Percentiles rank a stretch among this genome's conserved stretches.
phyloP scores from a whole-genome alignment of 2,888 invertebrate genomes.

The Isotomurus palustris region DNA sequence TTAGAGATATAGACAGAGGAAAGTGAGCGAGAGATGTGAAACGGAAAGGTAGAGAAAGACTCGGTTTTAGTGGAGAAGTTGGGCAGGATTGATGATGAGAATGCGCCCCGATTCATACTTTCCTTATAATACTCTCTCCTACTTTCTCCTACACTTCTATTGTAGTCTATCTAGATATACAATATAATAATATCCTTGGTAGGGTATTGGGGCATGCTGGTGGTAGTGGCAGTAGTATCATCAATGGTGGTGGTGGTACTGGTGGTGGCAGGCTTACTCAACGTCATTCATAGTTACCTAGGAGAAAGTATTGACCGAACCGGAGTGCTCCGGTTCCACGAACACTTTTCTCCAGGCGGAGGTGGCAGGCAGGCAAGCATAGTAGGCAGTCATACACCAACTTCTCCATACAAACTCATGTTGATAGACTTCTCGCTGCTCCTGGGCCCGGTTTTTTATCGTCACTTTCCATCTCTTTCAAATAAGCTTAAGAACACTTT shows the following conservation, averaged over 20 bases:
- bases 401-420: too few species aligned
- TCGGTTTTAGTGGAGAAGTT: neutral
- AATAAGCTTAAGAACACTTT: too few species aligned
- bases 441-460: too few species aligned
- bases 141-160: neutral
- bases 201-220: too few species aligned
- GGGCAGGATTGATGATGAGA: conserved; percentile 1
- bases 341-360: too few species aligned
- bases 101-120: neutral
- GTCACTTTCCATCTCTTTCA: too few species aligned
- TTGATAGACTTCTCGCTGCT: too few species aligned
- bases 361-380: too few species aligned
- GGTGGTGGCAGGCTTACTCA: conserved; percentile 40
- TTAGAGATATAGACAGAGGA: neutral
- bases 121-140: neutral
- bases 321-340: neutral
- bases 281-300: conserved; percentile 46
- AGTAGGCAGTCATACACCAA: too few species aligned
- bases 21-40: neutral
- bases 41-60: neutral
- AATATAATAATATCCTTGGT: too few species aligned
- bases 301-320: conserved; percentile 40
- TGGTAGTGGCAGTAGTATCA: too few species aligned
- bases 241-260: too few species aligned
- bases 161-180: neutral